Conservation (phyloP, 2,888 invertebrate genomes). For the Sminthurinus aureus region DNA sequence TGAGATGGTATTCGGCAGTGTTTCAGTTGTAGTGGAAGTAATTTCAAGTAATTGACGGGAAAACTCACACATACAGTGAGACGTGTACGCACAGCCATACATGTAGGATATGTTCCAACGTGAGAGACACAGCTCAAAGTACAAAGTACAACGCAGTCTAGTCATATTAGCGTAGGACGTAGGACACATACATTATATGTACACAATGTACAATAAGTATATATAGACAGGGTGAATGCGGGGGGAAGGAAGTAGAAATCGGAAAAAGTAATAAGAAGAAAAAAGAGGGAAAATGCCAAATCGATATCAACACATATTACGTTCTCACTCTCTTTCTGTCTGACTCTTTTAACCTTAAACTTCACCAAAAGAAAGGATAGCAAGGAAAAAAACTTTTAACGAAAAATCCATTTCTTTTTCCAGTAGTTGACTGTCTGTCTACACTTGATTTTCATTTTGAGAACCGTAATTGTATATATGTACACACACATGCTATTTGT, state of each 20-base stretch:
- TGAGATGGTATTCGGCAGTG: not conserved
- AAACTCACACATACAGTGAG: not conserved
- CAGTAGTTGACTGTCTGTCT: not conserved
- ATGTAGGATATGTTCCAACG: no score
- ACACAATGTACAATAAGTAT: no score
- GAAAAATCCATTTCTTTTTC: not conserved
- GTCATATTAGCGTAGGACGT: not conserved
- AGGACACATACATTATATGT: not conserved
- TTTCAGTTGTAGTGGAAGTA: not conserved
- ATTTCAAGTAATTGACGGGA: not conserved
- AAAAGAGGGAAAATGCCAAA: constrained; percentile 25
- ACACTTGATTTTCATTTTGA: not conserved
- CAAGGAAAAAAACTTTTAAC: not conserved
- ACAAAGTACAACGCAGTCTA: not conserved
- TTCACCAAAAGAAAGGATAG: no score
- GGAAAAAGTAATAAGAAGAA: no score
- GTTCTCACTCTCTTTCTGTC: no score
- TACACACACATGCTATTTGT: no score
- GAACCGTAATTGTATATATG: no score
- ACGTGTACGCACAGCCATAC: no score
- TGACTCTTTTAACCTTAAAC: no score
- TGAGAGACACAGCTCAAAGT: not conserved
- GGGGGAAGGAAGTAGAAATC: not conserved
- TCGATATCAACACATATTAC: constrained; percentile 15
- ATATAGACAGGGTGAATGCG: not conserved